Evolutionary conservation across 2,888 invertebrate species (phyloP).

Genomic region (Mesorhabditis sp.): DNA sequence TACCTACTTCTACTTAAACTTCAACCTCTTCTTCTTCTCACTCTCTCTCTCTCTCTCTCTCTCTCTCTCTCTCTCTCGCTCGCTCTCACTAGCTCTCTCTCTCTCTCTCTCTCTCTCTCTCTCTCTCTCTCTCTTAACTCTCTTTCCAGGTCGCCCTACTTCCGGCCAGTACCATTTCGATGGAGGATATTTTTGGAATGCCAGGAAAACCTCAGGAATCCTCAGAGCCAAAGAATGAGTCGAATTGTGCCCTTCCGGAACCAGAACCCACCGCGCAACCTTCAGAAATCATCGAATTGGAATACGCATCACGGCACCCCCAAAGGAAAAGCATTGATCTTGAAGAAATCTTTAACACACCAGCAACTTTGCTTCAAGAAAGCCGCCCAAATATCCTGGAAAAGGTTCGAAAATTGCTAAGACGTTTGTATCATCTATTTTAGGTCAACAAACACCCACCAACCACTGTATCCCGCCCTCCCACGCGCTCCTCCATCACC

Average conservation of each 20-base stretch:
- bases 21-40: neutral
- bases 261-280: no score
- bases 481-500: no score
- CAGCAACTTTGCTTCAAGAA: neutral
- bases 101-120: no score
- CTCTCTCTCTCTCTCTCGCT: neutral
- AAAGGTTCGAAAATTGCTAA: neutral
- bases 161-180: neutral
- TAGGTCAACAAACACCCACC: no score
- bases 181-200: neutral
- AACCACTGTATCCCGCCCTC: no score
- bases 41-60: neutral
- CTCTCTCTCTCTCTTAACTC: neutral
- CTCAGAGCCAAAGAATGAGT: no score
- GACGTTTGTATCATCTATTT: no score
- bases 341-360: neutral
- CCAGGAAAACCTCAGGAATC: neutral
- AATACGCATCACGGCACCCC: neutral
- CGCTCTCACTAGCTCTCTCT: neutral
- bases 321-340: neutral
- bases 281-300: neutral
- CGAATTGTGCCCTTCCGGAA: no score
- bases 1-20: neutral
- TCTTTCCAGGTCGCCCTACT: neutral
- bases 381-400: neutral